Evolutionary conservation across 2,797 vertebrate genomes (phyloP).

Genomic region (Crenuchus spilurus): DNA sequence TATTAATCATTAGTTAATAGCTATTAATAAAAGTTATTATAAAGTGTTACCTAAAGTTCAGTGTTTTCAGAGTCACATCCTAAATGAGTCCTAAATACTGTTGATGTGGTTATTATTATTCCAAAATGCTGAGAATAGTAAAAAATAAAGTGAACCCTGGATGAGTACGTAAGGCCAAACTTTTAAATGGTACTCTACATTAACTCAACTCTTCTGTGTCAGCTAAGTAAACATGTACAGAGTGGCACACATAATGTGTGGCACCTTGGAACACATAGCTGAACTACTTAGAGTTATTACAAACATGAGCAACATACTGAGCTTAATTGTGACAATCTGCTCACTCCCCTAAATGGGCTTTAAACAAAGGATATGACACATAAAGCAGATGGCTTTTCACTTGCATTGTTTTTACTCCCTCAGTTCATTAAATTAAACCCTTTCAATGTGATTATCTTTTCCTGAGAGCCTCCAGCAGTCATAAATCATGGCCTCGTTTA

Average conservation of each 20-base stretch:
- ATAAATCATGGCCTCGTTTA: constrained; percentile 41
- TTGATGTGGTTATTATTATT: no score
- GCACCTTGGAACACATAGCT: background rate
- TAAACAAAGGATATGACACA: constrained; percentile 48
- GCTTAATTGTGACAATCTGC: constrained; percentile 42
- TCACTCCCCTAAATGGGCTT: constrained; percentile 33
- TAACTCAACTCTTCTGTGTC: background rate
- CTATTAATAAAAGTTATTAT: no score
- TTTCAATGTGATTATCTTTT: constrained; percentile 54
- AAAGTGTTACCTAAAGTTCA: no score
- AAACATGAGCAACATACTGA: constrained; percentile 29
- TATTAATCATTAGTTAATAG: no score
- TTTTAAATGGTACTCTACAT: background rate
- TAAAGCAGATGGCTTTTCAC: constrained; percentile 49
- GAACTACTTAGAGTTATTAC: constrained; percentile 15
- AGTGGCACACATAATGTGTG: background rate
- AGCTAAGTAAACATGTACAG: constrained; percentile 16
- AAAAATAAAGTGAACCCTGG: no score
- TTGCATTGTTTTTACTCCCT: constrained; percentile 40
- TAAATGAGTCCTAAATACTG: no score
- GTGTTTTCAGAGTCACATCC: no score
- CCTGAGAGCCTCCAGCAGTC: constrained; percentile 22
- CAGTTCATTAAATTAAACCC: constrained; percentile 45
- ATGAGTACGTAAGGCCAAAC: no score
- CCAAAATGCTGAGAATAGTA: no score